Conservation (phyloP, 2,888 invertebrate species). For the Zelleria hepariella region DNA sequence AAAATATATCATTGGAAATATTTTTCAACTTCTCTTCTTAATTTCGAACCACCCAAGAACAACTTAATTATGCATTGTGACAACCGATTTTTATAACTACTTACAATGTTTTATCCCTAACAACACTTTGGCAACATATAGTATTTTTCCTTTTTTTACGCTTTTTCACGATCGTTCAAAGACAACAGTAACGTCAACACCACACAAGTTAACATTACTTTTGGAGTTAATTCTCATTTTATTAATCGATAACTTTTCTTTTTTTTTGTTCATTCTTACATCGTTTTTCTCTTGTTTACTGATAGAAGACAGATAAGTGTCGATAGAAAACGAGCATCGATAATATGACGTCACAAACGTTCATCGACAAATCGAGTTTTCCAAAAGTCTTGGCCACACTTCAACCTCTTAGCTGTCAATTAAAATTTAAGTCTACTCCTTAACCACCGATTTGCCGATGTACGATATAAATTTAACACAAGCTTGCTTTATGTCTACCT, state of each 20-base stretch:
- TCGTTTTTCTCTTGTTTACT: conserved; percentile 40
- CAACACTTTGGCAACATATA: conserved; percentile 73
- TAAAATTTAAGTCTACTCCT: conserved; percentile 10
- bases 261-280: conserved; percentile 15
- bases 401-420: conserved; percentile 46
- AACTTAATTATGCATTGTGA: conserved; percentile 68
- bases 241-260: conserved; percentile 34
- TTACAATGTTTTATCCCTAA: conserved; percentile 62
- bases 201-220: conserved; percentile 50
- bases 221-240: conserved; percentile 32
- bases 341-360: conserved; percentile 26
- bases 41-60: conserved; percentile 66
- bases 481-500: conserved; percentile 4
- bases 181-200: conserved; percentile 55
- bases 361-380: conserved; percentile 31
- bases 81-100: conserved; percentile 69
- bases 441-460: conserved; percentile 11
- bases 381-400: conserved; percentile 20
- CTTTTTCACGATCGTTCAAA: conserved; percentile 36
- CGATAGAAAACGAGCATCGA: conserved; percentile 40
- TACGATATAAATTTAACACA: conserved; percentile 11
- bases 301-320: conserved; percentile 58
- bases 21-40: conserved; percentile 67
- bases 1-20: conserved; percentile 72
- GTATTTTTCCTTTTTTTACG: conserved; percentile 40